Evolutionary conservation across 1,140 invertebrate species (phyloP).

Genomic region (Pseudomyrmex cubaensis): DNA sequence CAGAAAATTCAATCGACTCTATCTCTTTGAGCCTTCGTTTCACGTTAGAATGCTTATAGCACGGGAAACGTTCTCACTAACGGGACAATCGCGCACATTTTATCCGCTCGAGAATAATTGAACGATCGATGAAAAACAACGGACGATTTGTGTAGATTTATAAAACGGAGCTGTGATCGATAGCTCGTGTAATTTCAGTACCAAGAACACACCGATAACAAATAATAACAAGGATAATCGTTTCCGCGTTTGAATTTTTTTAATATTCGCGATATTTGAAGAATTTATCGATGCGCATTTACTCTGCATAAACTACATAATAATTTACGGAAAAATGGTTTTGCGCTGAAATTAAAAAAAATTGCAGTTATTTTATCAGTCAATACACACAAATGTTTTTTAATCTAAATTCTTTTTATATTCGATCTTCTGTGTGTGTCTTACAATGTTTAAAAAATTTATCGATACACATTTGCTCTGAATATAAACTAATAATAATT

Average conservation of each 20-base stretch:
- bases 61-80: conserved; percentile 20
- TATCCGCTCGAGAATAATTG: conserved; percentile 50
- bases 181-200: conserved; percentile 30
- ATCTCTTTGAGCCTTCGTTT: conserved; percentile 20
- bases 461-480: too few species aligned
- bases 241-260: conserved; percentile 22
- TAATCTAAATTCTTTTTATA: too few species aligned
- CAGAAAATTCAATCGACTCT: conserved; percentile 27
- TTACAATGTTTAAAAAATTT: too few species aligned
- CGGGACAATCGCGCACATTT: conserved; percentile 26
- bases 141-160: conserved; percentile 22
- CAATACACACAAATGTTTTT: too few species aligned
- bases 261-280: conserved; percentile 1
- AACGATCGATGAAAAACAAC: conserved; percentile 22
- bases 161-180: conserved; percentile 3
- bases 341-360: not conserved
- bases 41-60: conserved; percentile 19
- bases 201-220: conserved; percentile 36
- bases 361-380: not conserved
- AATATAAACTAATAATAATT: too few species aligned
- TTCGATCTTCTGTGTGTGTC: too few species aligned
- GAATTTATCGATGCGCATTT: not conserved
- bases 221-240: conserved; percentile 43
- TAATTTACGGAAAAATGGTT: not conserved
- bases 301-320: too few species aligned